A percentile compares a stretch with the other conserved stretches of the same genome.
Conservation (phyloP, 1,140 invertebrate species). For the Pseudomyrmex gracilis region DNA sequence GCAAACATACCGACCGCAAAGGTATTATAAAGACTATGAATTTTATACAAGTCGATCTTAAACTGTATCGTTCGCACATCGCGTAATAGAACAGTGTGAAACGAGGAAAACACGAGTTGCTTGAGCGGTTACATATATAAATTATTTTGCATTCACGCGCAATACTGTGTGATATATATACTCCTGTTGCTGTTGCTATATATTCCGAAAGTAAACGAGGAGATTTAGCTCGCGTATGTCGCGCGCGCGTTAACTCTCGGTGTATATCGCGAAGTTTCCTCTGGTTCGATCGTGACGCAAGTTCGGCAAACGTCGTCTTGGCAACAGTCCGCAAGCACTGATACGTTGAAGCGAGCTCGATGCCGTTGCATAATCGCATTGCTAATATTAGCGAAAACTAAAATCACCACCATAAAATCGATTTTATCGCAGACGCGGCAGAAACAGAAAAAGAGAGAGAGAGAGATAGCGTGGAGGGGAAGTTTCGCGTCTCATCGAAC, state of each 20-base stretch:
- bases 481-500: slow-evolving; percentile 41
- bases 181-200: neutral
- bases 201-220: slow-evolving; percentile 33
- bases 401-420: slow-evolving; percentile 51
- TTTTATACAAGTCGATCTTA: slow-evolving; percentile 2
- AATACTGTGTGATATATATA: neutral
- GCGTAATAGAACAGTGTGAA: neutral
- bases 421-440: slow-evolving; percentile 41
- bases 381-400: slow-evolving; percentile 62
- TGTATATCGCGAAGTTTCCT: slow-evolving; percentile 2
- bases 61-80: neutral
- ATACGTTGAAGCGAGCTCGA: slow-evolving; percentile 32
- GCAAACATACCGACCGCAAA: neutral
- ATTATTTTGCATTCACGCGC: slow-evolving; percentile 11
- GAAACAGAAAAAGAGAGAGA: neutral
- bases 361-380: slow-evolving; percentile 63
- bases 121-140: neutral
- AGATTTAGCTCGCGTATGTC: slow-evolving; percentile 15
- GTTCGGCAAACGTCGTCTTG: slow-evolving; percentile 42
- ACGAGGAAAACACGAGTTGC: neutral
- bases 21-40: neutral
- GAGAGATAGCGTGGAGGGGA: neutral
- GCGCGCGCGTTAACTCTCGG: slow-evolving; percentile 18
- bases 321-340: slow-evolving; percentile 51
- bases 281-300: slow-evolving; percentile 49